phyloP scores from a whole-genome alignment of 2,113 vertebrate species.

The Gallinago paraguaiae region DNA sequence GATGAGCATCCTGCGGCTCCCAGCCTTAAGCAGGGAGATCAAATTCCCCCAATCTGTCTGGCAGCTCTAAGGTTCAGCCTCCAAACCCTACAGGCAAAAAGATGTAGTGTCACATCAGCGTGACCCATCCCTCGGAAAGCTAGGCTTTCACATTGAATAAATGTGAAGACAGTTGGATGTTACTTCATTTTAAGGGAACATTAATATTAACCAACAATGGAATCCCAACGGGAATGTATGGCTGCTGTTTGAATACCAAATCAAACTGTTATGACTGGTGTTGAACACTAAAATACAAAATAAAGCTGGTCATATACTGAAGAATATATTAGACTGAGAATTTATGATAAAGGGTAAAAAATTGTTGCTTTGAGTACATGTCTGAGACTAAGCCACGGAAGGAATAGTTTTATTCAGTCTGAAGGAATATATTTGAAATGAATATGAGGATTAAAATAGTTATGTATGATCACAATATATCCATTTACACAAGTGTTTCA shows the following conservation, averaged over 20 bases:
- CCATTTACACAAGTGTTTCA: background rate
- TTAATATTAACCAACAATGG: slow-evolving; percentile 59
- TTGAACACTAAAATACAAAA: slow-evolving; percentile 38
- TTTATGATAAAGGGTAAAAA: background rate
- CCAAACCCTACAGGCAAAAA: slow-evolving; percentile 28
- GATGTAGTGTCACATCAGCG: background rate
- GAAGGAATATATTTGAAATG: background rate
- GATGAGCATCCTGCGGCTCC: slow-evolving; percentile 26
- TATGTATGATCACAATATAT: background rate
- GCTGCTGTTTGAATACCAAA: slow-evolving; percentile 41
- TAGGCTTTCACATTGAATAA: slow-evolving; percentile 32
- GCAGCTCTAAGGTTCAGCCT: background rate
- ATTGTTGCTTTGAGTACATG: background rate
- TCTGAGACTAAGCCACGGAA: background rate
- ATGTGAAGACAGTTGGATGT: background rate
- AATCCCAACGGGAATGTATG: background rate
- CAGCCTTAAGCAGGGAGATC: slow-evolving; percentile 4
- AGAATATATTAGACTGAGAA: slow-evolving; percentile 10
- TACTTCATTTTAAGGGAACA: slow-evolving; percentile 50
- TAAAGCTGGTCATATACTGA: background rate
- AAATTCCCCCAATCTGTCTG: background rate
- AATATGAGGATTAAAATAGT: background rate
- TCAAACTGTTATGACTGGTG: slow-evolving; percentile 35
- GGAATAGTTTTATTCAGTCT: background rate
- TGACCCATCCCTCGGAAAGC: slow-evolving; percentile 1